Conservation (phyloP, 2,797 vertebrate species). For the Leptoclinus maculatus region DNA sequence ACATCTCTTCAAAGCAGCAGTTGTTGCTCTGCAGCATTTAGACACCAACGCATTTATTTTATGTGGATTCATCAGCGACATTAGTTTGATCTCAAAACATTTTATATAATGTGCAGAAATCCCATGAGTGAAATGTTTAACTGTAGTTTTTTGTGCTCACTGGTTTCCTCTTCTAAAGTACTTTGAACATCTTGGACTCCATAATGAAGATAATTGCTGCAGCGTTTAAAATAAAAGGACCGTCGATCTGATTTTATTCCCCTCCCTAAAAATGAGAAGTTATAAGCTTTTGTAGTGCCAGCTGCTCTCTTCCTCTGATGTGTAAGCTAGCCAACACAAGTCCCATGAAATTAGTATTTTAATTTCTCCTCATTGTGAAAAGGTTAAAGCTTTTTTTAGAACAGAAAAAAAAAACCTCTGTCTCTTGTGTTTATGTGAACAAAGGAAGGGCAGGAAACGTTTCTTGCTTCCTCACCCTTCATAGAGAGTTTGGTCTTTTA, state of each 20-base stretch:
- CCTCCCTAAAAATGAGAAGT: too few relatives aligned
- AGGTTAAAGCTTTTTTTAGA: neutral
- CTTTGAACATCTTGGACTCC: neutral
- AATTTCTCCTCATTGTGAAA: neutral
- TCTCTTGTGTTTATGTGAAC: constrained; percentile 17
- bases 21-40: neutral
- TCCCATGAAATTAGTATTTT: neutral
- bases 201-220: neutral
- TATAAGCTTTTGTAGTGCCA: neutral
- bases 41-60: neutral
- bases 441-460: neutral
- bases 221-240: neutral
- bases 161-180: neutral
- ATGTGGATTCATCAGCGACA: neutral
- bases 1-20: neutral
- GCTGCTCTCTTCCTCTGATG: neutral
- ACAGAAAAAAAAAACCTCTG: neutral
- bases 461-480: neutral
- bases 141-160: too few relatives aligned
- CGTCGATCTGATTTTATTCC: too few relatives aligned
- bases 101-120: neutral
- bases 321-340: neutral
- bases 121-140: too few relatives aligned
- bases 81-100: neutral
- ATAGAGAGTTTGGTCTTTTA: neutral